Conservation (phyloP, 2,113 vertebrate species). For the Odontesthes bonariensis region DNA sequence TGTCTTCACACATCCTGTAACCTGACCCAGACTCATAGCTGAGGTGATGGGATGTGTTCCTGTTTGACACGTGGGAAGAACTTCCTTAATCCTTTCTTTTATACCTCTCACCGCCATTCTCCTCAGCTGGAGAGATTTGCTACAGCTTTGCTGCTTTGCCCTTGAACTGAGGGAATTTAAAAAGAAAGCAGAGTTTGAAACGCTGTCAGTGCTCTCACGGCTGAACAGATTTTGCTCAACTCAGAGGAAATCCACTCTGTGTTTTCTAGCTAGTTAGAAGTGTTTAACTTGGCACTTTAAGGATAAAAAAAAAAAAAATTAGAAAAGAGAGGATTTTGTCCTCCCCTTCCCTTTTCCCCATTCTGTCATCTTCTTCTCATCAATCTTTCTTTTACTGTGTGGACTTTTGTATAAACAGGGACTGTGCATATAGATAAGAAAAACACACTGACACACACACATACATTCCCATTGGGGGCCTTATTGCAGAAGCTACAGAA, state of each 20-base stretch:
- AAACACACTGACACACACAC: constrained; percentile 35
- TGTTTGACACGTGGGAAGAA: constrained; percentile 17
- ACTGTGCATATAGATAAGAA: constrained; percentile 64
- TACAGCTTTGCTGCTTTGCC: constrained; percentile 54
- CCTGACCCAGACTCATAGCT: constrained; percentile 30
- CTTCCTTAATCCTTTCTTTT: constrained; percentile 22
- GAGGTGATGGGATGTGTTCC: constrained; percentile 16
- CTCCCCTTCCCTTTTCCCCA: not conserved
- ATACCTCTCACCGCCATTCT: constrained; percentile 25
- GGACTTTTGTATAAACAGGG: constrained; percentile 35
- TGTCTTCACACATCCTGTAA: constrained; percentile 50
- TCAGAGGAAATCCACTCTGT: constrained; percentile 19
- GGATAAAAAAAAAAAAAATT: not conserved
- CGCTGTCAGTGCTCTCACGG: constrained; percentile 15
- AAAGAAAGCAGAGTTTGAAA: constrained; percentile 36
- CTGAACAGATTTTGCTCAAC: constrained; percentile 20
- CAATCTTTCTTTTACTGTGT: constrained; percentile 36
- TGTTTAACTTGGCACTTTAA: not conserved
- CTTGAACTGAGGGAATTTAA: constrained; percentile 56
- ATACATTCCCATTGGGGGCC: constrained; percentile 52
- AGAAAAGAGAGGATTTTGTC: constrained; percentile 18
- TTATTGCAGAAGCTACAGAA: constrained; percentile 60
- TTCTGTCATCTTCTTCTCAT: constrained; percentile 9
- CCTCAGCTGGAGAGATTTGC: constrained; percentile 55
- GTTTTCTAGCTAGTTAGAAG: constrained; percentile 10